phyloP scores from a whole-genome alignment of 2,113 vertebrate genomes.

The Ailurus styani region DNA sequence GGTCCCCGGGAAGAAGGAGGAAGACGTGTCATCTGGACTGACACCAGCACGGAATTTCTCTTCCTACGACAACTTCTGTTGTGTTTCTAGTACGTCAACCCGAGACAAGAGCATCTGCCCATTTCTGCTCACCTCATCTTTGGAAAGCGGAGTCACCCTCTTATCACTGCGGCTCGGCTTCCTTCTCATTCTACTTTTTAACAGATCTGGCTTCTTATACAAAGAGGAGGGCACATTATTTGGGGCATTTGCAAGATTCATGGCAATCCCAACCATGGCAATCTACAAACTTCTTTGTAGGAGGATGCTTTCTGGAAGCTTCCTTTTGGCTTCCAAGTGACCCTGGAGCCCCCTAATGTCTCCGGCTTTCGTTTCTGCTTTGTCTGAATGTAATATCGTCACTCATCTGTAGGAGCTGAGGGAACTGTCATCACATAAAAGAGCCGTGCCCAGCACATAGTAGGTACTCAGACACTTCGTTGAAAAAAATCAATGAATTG shows the following conservation, averaged over 20 bases:
- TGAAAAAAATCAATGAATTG: not conserved
- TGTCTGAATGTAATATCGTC: not conserved
- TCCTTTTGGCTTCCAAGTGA: not conserved
- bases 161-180: not conserved
- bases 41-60: not conserved
- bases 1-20: too few relatives aligned
- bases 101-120: fast-evolving
- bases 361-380: not conserved
- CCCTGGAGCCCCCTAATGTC: not conserved
- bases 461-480: not conserved
- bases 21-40: not conserved
- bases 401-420: not conserved
- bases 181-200: not conserved
- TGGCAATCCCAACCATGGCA: too few relatives aligned
- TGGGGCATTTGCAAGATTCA: not conserved
- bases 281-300: too few relatives aligned
- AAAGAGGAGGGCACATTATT: not conserved
- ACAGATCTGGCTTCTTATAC: not conserved
- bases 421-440: not conserved
- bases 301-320: not conserved
- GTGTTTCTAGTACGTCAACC: not conserved
- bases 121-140: fast-evolving
- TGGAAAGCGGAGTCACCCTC: not conserved
- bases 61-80: not conserved
- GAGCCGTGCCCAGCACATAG: not conserved